Evolutionary conservation across 2,113 vertebrate genomes (phyloP).

Genomic region (Plecotus auritus): DNA sequence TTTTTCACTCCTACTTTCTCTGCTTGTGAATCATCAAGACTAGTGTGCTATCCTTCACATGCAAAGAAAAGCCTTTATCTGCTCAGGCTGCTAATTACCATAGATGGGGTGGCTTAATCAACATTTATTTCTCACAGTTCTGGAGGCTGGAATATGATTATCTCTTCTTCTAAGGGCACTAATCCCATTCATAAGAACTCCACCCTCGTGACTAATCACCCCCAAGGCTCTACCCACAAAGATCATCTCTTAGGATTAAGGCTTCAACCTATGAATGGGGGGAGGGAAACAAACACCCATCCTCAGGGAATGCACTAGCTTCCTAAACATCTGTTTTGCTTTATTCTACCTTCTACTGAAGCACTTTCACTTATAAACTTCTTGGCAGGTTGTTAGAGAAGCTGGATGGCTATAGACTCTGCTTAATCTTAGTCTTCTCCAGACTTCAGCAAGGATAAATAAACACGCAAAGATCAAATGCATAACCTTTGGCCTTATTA

Average conservation of each 20-base stretch:
- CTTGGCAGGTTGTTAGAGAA: neutral
- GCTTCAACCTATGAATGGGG: neutral
- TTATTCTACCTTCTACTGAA: neutral
- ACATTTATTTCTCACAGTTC: neutral
- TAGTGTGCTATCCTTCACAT: neutral
- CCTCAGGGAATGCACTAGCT: neutral
- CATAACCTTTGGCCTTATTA: neutral
- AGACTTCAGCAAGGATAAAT: neutral
- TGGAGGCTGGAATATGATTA: neutral
- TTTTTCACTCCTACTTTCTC: constrained; percentile 25
- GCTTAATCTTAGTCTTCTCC: neutral
- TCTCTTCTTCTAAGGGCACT: neutral
- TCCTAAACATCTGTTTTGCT: neutral
- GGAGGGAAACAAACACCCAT: neutral
- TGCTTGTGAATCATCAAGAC: constrained; percentile 47
- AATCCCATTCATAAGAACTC: neutral
- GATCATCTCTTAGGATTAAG: neutral
- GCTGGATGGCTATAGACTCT: neutral
- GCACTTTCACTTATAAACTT: neutral
- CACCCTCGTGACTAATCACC: neutral
- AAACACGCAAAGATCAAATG: neutral
- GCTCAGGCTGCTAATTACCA: neutral
- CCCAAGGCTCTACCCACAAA: neutral
- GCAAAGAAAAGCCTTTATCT: neutral
- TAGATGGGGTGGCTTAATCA: neutral